Evolutionary conservation across 2,797 vertebrate species (phyloP).

Genomic region (Leptodactylus fallax): DNA sequence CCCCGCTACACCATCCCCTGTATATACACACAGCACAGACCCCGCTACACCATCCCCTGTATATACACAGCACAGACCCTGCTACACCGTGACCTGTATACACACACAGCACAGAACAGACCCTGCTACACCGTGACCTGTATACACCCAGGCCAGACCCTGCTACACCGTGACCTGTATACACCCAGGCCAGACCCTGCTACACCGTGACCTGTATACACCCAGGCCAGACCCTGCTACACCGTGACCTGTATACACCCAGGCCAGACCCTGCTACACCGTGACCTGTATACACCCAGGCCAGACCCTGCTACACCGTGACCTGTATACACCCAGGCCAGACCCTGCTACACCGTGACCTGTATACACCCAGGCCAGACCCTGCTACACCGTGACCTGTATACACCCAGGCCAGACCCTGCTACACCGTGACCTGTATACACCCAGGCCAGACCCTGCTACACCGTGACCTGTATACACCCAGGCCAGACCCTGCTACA

Average conservation of each 20-base stretch:
- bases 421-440: not conserved
- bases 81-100: not conserved
- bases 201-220: not conserved
- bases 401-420: not conserved
- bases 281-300: not conserved
- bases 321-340: not conserved
- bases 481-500: not conserved
- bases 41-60: not conserved
- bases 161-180: conserved; percentile 6
- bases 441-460: not conserved
- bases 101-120: not conserved
- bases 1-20: not conserved
- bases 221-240: not conserved
- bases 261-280: not conserved
- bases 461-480: not conserved
- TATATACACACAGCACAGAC: not conserved
- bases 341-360: not conserved
- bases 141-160: not conserved
- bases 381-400: not conserved
- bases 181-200: not conserved
- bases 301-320: not conserved
- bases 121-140: conserved; percentile 5
- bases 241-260: not conserved
- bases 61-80: not conserved
- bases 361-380: conserved; percentile 10